Evolutionary conservation across 2,888 invertebrate species (phyloP).

Genomic region (Xestia rhomboidea): DNA sequence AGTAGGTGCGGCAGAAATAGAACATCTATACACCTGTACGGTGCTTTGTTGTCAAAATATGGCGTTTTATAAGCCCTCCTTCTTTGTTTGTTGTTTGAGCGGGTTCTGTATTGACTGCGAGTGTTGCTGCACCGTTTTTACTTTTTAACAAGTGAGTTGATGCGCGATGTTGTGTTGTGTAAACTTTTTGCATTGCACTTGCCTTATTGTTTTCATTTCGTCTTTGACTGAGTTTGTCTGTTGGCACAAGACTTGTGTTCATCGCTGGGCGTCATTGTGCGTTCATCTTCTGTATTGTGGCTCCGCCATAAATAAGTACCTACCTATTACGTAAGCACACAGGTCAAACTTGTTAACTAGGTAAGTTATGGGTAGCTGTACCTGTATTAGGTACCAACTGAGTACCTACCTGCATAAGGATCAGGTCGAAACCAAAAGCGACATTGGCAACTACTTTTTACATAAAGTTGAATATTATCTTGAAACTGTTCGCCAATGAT

Average conservation of each 20-base stretch:
- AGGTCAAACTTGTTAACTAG: neutral
- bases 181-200: neutral
- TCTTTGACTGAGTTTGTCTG: neutral
- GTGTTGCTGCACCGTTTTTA: constrained; percentile 7
- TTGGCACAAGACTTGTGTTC: neutral
- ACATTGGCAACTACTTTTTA: neutral
- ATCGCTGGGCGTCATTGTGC: neutral
- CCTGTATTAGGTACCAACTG: neutral
- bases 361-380: no score
- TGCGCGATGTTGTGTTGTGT: neutral
- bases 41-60: constrained; percentile 60
- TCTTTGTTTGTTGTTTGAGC: constrained; percentile 36
- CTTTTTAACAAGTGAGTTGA: constrained; percentile 1
- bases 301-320: neutral
- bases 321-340: neutral
- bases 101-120: constrained; percentile 22
- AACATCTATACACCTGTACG: constrained; percentile 60
- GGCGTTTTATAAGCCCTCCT: constrained; percentile 43
- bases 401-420: neutral
- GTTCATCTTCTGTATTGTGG: neutral
- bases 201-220: neutral
- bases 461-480: neutral
- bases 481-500: neutral
- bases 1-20: constrained; percentile 63
- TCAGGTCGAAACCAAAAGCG: neutral